These are phyloP conservation scores for Erebia epiphron DNA, from an alignment of 2,888 invertebrate species.

Conservation along the genomic window DNA sequence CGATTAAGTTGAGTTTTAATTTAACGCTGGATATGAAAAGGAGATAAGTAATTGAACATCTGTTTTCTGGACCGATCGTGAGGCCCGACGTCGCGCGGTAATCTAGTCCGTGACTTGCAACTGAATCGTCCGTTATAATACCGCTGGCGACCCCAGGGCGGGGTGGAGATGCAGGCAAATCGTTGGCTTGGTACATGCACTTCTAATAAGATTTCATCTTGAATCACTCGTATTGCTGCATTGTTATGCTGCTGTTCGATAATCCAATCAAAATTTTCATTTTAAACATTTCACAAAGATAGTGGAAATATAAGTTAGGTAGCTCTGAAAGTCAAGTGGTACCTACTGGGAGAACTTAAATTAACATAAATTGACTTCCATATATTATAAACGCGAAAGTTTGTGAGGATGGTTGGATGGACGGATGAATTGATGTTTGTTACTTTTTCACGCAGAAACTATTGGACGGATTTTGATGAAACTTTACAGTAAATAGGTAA, in stretches of 20 bases:
- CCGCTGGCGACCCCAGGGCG: conserved; percentile 46
- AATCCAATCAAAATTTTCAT: conserved; percentile 15
- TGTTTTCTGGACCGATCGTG: conserved; percentile 59
- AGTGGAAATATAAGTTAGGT: neutral
- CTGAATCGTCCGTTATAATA: conserved; percentile 77
- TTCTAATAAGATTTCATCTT: conserved; percentile 33
- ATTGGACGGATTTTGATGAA: too few species aligned
- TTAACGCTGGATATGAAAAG: conserved; percentile 40
- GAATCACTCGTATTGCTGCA: conserved; percentile 17
- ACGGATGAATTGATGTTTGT: too few species aligned
- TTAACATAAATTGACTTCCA: too few species aligned
- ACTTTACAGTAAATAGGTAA: too few species aligned
- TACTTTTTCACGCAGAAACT: too few species aligned
- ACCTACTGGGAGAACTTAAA: too few species aligned
- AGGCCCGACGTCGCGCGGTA: conserved; percentile 69
- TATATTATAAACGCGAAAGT: too few species aligned
- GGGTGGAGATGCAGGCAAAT: conserved; percentile 38
- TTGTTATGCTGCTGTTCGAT: conserved; percentile 11
- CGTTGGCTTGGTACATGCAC: conserved; percentile 24
- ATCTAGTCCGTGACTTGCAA: conserved; percentile 81
- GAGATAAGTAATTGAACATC: conserved; percentile 48
- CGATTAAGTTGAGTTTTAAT: conserved; percentile 17
- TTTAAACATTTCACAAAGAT: conserved; percentile 4
- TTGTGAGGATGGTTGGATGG: too few species aligned
- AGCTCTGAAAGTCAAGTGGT: too few species aligned